Conservation (phyloP, 2,113 vertebrate species). For the Vombatus ursinus region DNA sequence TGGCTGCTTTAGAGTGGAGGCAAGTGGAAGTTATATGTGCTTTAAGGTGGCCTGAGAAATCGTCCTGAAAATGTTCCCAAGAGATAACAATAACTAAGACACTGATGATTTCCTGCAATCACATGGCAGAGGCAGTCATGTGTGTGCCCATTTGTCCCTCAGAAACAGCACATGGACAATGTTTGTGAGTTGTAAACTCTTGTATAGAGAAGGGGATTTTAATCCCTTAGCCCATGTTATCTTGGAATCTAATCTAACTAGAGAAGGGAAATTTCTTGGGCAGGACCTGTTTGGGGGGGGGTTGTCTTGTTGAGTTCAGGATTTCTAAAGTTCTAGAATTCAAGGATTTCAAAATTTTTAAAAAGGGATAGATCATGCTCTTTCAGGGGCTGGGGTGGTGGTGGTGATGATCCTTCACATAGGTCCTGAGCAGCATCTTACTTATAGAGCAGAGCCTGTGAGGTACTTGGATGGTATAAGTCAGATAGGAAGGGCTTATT, state of each 20-base stretch:
- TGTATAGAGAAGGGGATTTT: background rate
- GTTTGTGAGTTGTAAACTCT: background rate
- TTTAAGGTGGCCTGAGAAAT: background rate
- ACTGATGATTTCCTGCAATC: background rate
- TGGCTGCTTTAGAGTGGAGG: background rate
- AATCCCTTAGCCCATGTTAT: background rate
- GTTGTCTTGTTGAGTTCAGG: background rate
- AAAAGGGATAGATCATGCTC: background rate
- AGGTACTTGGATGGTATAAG: background rate
- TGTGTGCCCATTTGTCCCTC: background rate
- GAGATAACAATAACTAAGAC: background rate
- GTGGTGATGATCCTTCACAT: background rate
- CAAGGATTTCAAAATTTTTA: background rate
- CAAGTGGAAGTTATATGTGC: background rate
- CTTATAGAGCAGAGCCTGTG: background rate
- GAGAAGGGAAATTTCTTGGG: background rate
- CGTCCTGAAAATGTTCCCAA: background rate
- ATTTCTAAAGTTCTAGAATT: background rate
- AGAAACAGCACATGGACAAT: background rate
- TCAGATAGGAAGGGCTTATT: background rate
- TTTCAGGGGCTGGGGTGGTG: no score
- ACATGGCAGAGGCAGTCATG: background rate
- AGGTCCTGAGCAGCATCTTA: background rate
- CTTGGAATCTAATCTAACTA: background rate
- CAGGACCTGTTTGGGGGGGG: background rate